Conservation (phyloP, 2,113 vertebrate species). For the Struthidea cinerea region DNA sequence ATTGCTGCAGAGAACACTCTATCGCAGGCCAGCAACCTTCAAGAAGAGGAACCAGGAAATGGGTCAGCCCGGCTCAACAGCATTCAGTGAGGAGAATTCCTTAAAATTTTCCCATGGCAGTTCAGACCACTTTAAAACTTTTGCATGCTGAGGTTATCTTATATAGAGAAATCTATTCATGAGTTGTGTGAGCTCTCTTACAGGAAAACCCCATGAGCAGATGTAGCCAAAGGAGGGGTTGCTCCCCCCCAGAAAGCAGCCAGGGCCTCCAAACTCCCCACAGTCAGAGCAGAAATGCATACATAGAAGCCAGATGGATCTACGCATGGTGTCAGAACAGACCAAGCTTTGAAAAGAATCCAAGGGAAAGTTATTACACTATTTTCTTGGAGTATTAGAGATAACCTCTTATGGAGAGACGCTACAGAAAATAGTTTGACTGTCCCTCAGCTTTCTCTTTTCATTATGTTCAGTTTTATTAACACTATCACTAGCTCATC, state of each 20-base stretch:
- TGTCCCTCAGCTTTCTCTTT: neutral
- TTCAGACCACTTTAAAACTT: neutral
- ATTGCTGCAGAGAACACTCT: neutral
- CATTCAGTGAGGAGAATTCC: neutral
- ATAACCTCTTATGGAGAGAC: neutral
- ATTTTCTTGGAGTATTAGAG: neutral
- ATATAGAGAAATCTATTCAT: neutral
- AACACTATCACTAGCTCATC: neutral
- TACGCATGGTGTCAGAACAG: neutral
- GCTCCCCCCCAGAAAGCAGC: neutral
- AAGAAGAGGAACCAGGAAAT: rapidly evolving
- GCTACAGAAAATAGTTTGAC: neutral
- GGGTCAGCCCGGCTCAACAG: rapidly evolving
- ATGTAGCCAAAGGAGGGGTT: neutral
- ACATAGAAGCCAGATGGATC: neutral
- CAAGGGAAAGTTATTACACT: neutral
- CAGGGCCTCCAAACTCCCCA: neutral
- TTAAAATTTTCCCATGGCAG: neutral
- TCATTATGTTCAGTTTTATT: neutral
- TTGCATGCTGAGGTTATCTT: neutral
- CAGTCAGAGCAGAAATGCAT: neutral
- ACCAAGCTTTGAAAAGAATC: neutral
- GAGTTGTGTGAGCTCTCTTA: neutral
- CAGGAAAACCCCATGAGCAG: neutral
- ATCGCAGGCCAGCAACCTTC: no score